phyloP scores from a whole-genome alignment of 2,797 vertebrate species.

The Bovichtus variegatus region DNA sequence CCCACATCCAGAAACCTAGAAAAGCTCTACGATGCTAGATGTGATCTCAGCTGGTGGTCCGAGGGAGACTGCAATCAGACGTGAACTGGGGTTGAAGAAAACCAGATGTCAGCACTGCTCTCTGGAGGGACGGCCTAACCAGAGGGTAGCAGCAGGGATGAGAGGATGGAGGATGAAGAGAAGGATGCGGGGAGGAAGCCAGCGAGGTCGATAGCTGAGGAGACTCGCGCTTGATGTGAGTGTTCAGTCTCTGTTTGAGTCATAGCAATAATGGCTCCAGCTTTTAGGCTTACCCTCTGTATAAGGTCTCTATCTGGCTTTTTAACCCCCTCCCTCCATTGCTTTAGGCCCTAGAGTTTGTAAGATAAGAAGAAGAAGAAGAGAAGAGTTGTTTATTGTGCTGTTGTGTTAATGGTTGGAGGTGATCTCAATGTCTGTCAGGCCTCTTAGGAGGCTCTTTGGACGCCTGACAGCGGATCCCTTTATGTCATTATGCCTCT shows the following conservation, averaged over 20 bases:
- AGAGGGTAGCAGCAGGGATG: slow-evolving; percentile 23
- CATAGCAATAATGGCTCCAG: slow-evolving; percentile 21
- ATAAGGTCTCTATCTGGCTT: slow-evolving; percentile 8
- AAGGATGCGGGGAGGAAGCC: slow-evolving; percentile 8
- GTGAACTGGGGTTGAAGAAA: background rate
- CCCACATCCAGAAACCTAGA: background rate
- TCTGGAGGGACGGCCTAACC: slow-evolving; percentile 2
- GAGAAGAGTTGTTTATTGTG: slow-evolving; percentile 55
- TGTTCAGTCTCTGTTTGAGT: slow-evolving; percentile 26
- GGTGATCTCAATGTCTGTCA: slow-evolving; percentile 50
- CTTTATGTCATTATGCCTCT: slow-evolving; percentile 64
- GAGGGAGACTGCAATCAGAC: background rate
- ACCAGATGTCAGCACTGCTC: slow-evolving; percentile 2
- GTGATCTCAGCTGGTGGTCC: slow-evolving; percentile 1
- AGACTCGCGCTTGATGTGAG: slow-evolving; percentile 26
- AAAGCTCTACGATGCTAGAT: slow-evolving; percentile 9
- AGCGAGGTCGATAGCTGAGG: slow-evolving; percentile 26
- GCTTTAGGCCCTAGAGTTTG: slow-evolving; percentile 16
- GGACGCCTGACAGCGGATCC: slow-evolving; percentile 65
- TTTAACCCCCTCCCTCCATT: background rate
- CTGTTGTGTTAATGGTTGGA: slow-evolving; percentile 48
- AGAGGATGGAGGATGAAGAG: slow-evolving; percentile 4
- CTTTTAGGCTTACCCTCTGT: slow-evolving; percentile 23
- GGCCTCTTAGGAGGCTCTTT: slow-evolving; percentile 59
- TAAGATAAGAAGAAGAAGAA: slow-evolving; percentile 24